Base-by-base conservation (phyloP, 1,140 invertebrate genomes). In the Drosophila lacertosa region DNA sequence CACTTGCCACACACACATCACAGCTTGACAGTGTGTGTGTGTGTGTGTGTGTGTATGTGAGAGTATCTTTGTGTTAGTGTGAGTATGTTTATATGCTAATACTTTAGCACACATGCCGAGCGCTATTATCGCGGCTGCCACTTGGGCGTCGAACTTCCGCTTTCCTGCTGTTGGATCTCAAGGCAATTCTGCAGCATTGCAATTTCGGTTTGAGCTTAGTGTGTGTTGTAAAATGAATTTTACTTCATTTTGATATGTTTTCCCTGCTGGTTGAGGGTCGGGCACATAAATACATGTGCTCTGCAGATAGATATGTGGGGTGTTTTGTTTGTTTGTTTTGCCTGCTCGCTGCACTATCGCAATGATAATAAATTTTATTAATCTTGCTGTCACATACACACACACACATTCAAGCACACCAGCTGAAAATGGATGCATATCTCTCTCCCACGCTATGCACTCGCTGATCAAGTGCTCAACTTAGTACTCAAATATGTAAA, bases 221-320 rank as follows among this genome's bases (percentile, higher is more conserved):
- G 77, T 68, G 59, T 58, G 74, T 72, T 78, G 74, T 78, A 88
- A 88, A 88, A 88, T 88, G 77, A 86, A 88, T 88, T 88, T 88
- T 82, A 88, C 82, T 88, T 88, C 82, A 88, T 88, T 88, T 88
- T 88, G 82, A 88, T 88, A 88, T 82, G 82, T 88, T 88, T 77
- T 82, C 77, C 81, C 81, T 50, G 65, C 66, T 88, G 77, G 69
- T 67, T 82, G 69, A 73, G 59, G 68, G 53, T 67, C 47, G 16
- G 29, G 22, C 73, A 86, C 75, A 84, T 76, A 86, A 73, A 80
- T 79, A 83, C 74, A 65, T 71, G 69, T 40, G 62, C 67, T 18
- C 45, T 55, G 64, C 60, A 65, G 16, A 76, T 84, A 40, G 26
- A 37, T 82, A 68, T 69, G 60, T 70, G 82, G 47, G 44, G 60